Percentiles rank a stretch among this genome's conserved stretches.
Evolutionary conservation across 1,140 invertebrate species (phyloP).

Genomic region (Pogonomyrmex californicus): DNA sequence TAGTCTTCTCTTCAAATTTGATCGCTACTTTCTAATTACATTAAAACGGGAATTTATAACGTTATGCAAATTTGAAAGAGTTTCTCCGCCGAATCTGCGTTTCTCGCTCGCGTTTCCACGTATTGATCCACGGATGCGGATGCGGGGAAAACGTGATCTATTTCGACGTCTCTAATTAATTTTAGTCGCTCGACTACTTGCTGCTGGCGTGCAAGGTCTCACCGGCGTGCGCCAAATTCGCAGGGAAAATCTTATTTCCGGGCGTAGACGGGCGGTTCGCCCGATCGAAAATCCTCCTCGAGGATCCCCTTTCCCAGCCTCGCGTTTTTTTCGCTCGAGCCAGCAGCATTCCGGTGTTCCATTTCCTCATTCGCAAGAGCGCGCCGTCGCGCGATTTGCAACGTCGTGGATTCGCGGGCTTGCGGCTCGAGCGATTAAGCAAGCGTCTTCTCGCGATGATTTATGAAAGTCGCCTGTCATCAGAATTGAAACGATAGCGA

Average conservation of each 20-base stretch:
- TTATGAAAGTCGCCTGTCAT: conserved; percentile 31
- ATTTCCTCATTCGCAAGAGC: neutral
- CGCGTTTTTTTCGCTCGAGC: neutral
- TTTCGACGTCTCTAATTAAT: conserved; percentile 44
- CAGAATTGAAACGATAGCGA: conserved; percentile 31
- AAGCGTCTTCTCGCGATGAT: conserved; percentile 1
- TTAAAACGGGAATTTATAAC: neutral
- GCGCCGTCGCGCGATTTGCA: neutral
- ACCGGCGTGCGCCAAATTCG: neutral
- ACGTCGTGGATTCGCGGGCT: neutral
- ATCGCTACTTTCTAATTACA: too few relatives aligned
- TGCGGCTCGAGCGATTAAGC: conserved; percentile 4
- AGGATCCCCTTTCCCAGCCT: neutral
- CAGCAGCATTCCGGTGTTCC: neutral
- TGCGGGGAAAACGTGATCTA: neutral
- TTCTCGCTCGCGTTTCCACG: neutral
- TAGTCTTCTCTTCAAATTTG: too few relatives aligned
- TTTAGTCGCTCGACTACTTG: conserved; percentile 13
- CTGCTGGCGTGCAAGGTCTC: neutral
- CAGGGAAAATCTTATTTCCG: conserved; percentile 29
- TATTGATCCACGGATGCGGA: conserved; percentile 21
- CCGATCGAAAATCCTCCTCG: neutral
- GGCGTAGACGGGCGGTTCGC: neutral
- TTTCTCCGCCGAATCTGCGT: neutral
- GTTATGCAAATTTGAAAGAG: conserved; percentile 25